These are phyloP conservation scores for Anguilla japonica DNA, from an alignment of 2,113 vertebrate genomes.

Conservation along the genomic window DNA sequence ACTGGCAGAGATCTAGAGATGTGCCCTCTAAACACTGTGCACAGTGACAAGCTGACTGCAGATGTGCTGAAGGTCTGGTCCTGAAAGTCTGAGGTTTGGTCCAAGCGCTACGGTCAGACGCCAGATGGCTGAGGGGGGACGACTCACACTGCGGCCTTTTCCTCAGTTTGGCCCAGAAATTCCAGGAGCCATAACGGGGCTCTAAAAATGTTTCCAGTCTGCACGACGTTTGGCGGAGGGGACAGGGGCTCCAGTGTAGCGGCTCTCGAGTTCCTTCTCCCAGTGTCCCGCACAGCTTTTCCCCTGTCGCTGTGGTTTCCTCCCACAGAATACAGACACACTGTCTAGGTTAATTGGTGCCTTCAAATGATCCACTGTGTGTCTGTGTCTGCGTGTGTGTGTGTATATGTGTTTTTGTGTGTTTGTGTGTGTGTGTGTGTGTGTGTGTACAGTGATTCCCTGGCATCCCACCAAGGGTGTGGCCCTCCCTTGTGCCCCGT, in stretches of 20 bases:
- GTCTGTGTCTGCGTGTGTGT: background rate
- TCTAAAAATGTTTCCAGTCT: background rate
- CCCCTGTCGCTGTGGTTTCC: background rate
- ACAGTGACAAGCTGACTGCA: background rate
- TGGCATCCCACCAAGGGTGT: background rate
- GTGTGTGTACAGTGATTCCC: background rate
- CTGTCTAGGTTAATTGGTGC: background rate
- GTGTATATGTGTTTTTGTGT: conserved; percentile 29
- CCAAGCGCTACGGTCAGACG: too few relatives aligned
- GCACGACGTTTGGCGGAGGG: background rate
- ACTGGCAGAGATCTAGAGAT: too few relatives aligned
- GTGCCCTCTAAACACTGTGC: too few relatives aligned
- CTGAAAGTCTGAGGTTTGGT: background rate
- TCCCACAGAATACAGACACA: background rate
- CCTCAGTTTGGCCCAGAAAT: background rate
- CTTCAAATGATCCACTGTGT: background rate
- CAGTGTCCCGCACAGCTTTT: background rate
- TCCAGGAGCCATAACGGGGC: background rate
- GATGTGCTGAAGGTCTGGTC: background rate
- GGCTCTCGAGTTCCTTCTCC: background rate
- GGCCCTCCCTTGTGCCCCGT: background rate
- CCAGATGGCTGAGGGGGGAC: background rate
- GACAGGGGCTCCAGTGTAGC: background rate
- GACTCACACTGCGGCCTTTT: too few relatives aligned
- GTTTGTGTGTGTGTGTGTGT: conserved; percentile 32